Evolutionary conservation across 2,888 invertebrate species (phyloP).

Genomic region (Metopia argyrocephala): DNA sequence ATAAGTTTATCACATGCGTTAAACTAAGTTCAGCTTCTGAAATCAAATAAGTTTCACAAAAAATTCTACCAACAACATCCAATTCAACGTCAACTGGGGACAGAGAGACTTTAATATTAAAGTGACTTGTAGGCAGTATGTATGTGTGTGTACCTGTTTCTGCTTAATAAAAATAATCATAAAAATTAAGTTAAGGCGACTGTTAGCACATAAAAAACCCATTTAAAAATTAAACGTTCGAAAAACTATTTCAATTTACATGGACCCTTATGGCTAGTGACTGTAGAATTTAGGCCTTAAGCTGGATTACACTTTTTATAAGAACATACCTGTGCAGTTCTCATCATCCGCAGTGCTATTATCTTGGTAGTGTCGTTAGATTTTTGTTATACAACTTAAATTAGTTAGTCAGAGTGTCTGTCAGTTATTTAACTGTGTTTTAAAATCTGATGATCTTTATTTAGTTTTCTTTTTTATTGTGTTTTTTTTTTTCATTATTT

Average conservation of each 20-base stretch:
- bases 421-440: not conserved
- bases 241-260: slow-evolving; percentile 50
- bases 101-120: not conserved
- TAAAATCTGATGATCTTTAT: no score
- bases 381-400: no score
- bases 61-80: not conserved
- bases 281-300: not conserved
- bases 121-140: not conserved
- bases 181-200: slow-evolving; percentile 56
- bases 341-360: slow-evolving; percentile 11
- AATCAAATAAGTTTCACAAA: slow-evolving; percentile 33
- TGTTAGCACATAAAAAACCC: slow-evolving; percentile 57
- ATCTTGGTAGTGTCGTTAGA: no score
- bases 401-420: not conserved
- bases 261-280: slow-evolving; percentile 27
- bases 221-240: slow-evolving; percentile 55
- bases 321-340: slow-evolving; percentile 38
- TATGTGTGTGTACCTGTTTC: not conserved
- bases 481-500: not conserved
- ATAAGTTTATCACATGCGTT: slow-evolving; percentile 58
- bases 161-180: not conserved
- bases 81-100: not conserved
- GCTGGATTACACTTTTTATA: slow-evolving; percentile 49
- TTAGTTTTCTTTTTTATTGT: not conserved
- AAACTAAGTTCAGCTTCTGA: slow-evolving; percentile 64